Percentiles rank a stretch among this genome's conserved stretches.
These are phyloP conservation scores for Meandrusa payeni DNA, from an alignment of 2,888 invertebrate genomes.

Conservation along the genomic window DNA sequence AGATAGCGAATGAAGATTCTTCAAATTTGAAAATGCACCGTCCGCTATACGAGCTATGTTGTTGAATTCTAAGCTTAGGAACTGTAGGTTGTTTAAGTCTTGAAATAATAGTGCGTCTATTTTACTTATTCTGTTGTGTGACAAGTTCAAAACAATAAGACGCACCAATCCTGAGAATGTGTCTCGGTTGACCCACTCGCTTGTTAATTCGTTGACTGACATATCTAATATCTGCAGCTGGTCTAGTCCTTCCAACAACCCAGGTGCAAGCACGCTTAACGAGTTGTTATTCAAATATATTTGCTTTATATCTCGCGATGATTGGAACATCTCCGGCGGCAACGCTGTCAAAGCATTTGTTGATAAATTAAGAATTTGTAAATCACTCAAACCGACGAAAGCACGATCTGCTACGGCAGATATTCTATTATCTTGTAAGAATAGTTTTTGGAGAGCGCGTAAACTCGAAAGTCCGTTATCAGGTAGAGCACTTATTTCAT, in stretches of 20 bases:
- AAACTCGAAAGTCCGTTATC: conserved; percentile 87
- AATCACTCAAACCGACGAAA: conserved; percentile 84
- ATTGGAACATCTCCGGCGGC: conserved; percentile 89
- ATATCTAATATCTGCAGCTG: conserved; percentile 87
- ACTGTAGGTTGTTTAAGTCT: conserved; percentile 87
- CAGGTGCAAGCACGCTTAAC: conserved; percentile 87
- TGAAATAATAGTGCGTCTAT: conserved; percentile 87
- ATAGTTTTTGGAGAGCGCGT: conserved; percentile 84
- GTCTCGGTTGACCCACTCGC: conserved; percentile 88
- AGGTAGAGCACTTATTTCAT: conserved; percentile 86
- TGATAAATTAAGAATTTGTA: conserved; percentile 88
- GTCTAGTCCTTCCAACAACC: conserved; percentile 86
- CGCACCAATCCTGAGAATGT: conserved; percentile 88
- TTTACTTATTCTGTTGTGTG: conserved; percentile 86
- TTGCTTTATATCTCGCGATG: conserved; percentile 85
- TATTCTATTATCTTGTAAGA: conserved; percentile 88
- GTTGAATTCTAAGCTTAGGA: conserved; percentile 87
- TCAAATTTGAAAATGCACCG: conserved; percentile 87
- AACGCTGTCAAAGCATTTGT: conserved; percentile 88
- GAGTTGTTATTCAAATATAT: conserved; percentile 90
- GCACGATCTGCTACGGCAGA: conserved; percentile 87
- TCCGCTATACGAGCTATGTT: conserved; percentile 85
- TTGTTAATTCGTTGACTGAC: conserved; percentile 87
- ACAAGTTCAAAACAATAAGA: conserved; percentile 87
- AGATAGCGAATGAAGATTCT: conserved; percentile 88